Percentiles rank a stretch among this genome's conserved stretches.
phyloP scores from a whole-genome alignment of 2,113 vertebrate genomes.

The Rhinolophus sinicus region DNA sequence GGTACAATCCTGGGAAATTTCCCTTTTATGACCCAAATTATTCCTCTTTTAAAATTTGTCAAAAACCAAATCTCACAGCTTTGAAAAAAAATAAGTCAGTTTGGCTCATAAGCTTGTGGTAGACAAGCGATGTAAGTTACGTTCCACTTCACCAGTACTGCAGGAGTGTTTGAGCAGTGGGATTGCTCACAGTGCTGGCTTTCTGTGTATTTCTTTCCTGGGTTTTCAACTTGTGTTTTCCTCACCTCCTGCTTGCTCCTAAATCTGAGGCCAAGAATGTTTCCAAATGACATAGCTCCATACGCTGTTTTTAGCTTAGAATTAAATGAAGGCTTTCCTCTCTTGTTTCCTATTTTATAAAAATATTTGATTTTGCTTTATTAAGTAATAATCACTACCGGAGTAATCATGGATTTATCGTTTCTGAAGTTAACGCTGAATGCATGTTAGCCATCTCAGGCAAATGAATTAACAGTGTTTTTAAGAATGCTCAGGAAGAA shows the following conservation, averaged over 20 bases:
- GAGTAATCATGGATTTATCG: background rate
- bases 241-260: background rate
- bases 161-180: accelerated
- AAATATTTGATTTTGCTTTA: background rate
- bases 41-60: background rate
- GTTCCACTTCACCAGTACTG: background rate
- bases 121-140: accelerated
- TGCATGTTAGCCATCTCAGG: background rate
- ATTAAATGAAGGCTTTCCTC: background rate
- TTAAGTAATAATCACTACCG: background rate
- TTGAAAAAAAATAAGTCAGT: background rate
- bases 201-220: background rate
- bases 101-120: background rate
- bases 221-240: background rate
- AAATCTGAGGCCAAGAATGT: background rate
- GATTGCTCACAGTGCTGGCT: background rate
- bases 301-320: background rate
- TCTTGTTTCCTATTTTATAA: background rate
- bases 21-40: background rate
- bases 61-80: background rate
- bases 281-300: background rate
- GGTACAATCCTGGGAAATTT: background rate
- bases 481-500: background rate
- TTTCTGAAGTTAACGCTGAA: background rate
- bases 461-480: background rate